Conservation (phyloP, 1,140 invertebrate species). For the Zaprionus ornatus region DNA sequence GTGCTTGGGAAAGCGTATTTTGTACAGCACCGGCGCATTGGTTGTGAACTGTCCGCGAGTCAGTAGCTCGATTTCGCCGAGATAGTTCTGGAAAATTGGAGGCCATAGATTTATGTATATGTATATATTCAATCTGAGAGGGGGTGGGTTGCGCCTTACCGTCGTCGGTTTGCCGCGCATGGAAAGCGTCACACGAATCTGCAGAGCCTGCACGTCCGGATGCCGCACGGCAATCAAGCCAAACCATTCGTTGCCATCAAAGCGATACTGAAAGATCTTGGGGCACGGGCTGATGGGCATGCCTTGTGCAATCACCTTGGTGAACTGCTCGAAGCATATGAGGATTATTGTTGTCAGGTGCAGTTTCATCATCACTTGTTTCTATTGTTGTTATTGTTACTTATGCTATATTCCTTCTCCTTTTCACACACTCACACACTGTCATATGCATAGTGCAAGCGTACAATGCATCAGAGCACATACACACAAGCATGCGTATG, state of each 20-base stretch:
- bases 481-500: not conserved
- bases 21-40: slow-evolving; percentile 67
- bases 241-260: slow-evolving; percentile 78
- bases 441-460: not conserved
- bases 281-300: slow-evolving; percentile 79
- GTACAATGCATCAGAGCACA: not conserved
- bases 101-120: not conserved
- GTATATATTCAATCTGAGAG: too few relatives aligned
- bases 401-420: not conserved
- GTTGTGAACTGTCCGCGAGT: slow-evolving; percentile 69
- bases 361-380: slow-evolving; percentile 44
- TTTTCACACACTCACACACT: slow-evolving; percentile 2
- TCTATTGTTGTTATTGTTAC: not conserved
- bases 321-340: slow-evolving; percentile 55
- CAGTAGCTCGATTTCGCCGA: slow-evolving; percentile 77
- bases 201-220: slow-evolving; percentile 61
- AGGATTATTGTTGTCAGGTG: slow-evolving; percentile 49
- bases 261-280: slow-evolving; percentile 80
- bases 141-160: slow-evolving; percentile 35
- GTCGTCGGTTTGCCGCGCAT: slow-evolving; percentile 80
- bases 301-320: slow-evolving; percentile 57
- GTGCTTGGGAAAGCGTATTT: slow-evolving; percentile 75
- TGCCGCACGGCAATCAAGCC: slow-evolving; percentile 72
- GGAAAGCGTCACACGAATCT: slow-evolving; percentile 74
- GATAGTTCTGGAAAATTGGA: slow-evolving; percentile 58